Percentiles rank a stretch among this genome's conserved stretches.
Conservation (phyloP, 2,797 vertebrate species). For the Hapalemur alaotrensis region DNA sequence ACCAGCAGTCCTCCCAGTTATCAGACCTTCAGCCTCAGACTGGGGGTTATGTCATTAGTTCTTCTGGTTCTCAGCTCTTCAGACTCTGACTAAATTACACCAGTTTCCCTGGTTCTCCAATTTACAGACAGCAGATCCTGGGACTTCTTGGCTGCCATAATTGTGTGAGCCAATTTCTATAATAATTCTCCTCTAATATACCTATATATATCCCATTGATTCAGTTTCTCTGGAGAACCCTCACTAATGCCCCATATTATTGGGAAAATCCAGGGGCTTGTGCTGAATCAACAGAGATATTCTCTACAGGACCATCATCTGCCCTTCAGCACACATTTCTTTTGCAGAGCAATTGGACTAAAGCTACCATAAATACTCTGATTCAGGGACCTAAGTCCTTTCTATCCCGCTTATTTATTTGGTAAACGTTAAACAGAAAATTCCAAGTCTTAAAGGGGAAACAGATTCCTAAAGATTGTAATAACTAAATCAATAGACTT, state of each 20-base stretch:
- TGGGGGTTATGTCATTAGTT: not conserved
- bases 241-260: not conserved
- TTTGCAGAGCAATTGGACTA: not conserved
- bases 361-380: not conserved
- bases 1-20: not conserved
- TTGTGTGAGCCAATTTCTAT: not conserved
- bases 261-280: not conserved
- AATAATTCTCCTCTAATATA: not conserved
- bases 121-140: not conserved
- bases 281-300: not conserved
- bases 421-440: not conserved
- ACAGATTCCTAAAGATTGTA: not conserved
- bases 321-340: not conserved
- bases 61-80: not conserved
- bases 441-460: not conserved
- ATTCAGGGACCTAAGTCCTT: not conserved
- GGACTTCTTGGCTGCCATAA: not conserved
- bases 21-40: not conserved
- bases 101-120: not conserved
- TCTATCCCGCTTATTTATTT: not conserved
- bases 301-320: not conserved
- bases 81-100: not conserved
- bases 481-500: not conserved
- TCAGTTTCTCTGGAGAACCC: not conserved
- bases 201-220: not conserved